These are phyloP conservation scores for Gymnothorax javanicus DNA, from an alignment of 2,797 vertebrate species.

Conservation along the genomic window DNA sequence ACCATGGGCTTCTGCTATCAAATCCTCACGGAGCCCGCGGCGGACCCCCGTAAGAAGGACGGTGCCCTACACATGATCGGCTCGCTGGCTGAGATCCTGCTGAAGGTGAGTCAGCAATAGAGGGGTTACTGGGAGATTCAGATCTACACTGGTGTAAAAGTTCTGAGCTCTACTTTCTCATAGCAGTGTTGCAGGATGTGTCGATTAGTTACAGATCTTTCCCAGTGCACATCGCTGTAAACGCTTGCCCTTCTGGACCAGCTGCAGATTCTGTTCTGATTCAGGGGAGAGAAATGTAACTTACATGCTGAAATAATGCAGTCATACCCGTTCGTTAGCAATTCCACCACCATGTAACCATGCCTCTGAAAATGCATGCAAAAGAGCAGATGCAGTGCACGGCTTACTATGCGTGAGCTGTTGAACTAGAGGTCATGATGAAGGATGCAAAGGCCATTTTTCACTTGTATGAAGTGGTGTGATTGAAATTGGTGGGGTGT, in stretches of 20 bases:
- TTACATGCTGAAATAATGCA: neutral
- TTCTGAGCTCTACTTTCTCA: neutral
- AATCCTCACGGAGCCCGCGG: conserved; percentile 89
- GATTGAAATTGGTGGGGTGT: neutral
- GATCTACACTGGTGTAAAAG: neutral
- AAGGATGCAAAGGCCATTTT: neutral
- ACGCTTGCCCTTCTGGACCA: neutral
- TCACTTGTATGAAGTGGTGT: neutral
- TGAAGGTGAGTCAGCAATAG: conserved; percentile 79
- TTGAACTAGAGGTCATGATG: neutral
- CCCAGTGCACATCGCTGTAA: neutral
- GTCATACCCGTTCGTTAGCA: neutral
- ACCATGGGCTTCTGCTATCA: conserved; percentile 99
- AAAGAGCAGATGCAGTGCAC: neutral
- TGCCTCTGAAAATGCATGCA: neutral
- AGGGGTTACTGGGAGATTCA: neutral
- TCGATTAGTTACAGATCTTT: neutral
- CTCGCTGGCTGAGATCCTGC: conserved; percentile 94
- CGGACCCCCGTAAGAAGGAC: conserved; percentile 97
- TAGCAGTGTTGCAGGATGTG: neutral
- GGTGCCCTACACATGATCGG: conserved; percentile 99
- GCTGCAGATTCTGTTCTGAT: neutral
- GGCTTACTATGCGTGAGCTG: neutral
- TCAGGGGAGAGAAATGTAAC: neutral
- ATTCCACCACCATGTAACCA: neutral